A percentile compares a stretch with the other conserved stretches of the same genome.
These are phyloP conservation scores for Pelagia noctiluca DNA, from an alignment of 30 jellyfish, hydroid and myxozoan species.

Conservation along the genomic window DNA sequence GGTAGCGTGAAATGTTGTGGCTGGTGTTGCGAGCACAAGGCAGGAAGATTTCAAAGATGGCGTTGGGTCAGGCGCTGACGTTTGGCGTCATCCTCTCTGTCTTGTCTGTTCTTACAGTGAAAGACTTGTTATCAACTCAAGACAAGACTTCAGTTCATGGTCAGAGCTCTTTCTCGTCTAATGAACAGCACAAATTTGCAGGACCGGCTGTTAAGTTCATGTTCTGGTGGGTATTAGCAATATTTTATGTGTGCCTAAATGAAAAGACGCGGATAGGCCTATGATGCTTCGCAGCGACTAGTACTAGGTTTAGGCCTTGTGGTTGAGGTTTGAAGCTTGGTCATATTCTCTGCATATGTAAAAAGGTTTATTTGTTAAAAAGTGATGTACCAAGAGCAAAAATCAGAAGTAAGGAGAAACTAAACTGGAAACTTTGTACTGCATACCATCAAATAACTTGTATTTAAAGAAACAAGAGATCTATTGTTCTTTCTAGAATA, in stretches of 20 bases:
- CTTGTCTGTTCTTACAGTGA: conserved; percentile 70
- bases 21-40: background rate
- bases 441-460: no score
- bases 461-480: no score
- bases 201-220: conserved; percentile 76
- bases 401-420: no score
- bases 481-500: no score
- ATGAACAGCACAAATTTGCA: conserved; percentile 46
- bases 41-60: conserved; percentile 14
- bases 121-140: conserved; percentile 69
- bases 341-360: no score
- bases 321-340: no score
- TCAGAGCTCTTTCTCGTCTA: conserved; percentile 53
- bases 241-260: background rate
- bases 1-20: background rate
- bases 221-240: conserved; percentile 57
- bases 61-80: conserved; percentile 77
- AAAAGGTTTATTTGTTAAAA: no score
- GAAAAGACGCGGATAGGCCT: no score
- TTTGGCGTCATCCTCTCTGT: conserved; percentile 79
- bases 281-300: no score
- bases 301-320: no score
- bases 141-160: conserved; percentile 52
- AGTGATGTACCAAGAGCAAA: no score
- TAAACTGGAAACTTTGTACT: no score